These are phyloP conservation scores for Muschampia plurimacula DNA, from an alignment of 2,888 invertebrate species.

Conservation along the genomic window DNA sequence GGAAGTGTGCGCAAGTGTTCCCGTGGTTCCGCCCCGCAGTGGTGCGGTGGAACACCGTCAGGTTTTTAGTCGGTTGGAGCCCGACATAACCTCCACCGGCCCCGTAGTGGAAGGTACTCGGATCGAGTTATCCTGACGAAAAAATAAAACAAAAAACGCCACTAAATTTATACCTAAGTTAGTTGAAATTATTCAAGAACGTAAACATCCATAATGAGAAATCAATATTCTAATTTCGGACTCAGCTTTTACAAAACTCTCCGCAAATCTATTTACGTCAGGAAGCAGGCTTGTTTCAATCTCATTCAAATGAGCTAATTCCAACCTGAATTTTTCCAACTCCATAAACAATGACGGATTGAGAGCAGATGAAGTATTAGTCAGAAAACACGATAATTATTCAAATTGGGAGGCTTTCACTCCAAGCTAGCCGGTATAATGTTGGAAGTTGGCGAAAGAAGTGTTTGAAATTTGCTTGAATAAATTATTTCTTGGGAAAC, in stretches of 20 bases:
- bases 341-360: constrained; percentile 31
- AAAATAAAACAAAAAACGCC: too few species aligned
- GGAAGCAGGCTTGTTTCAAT: background rate
- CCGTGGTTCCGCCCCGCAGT: too few species aligned
- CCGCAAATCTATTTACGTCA: constrained; percentile 13
- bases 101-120: too few species aligned
- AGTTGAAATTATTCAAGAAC: background rate
- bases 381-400: constrained; percentile 43
- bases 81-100: too few species aligned
- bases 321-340: constrained; percentile 23
- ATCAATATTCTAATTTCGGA: constrained; percentile 11
- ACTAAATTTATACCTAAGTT: too few species aligned
- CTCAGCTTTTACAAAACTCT: background rate
- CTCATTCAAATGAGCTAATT: constrained; percentile 20
- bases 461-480: constrained; percentile 36
- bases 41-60: too few species aligned
- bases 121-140: too few species aligned
- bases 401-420: constrained; percentile 33
- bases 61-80: too few species aligned
- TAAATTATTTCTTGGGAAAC: constrained; percentile 36
- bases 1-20: too few species aligned
- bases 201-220: background rate
- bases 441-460: constrained; percentile 31
- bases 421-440: constrained; percentile 18
- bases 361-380: constrained; percentile 41